Evolutionary conservation across 2,888 invertebrate genomes (phyloP), one percentile per base, ranked within the genome.

Genomic region (Luperina testacea): DNA sequence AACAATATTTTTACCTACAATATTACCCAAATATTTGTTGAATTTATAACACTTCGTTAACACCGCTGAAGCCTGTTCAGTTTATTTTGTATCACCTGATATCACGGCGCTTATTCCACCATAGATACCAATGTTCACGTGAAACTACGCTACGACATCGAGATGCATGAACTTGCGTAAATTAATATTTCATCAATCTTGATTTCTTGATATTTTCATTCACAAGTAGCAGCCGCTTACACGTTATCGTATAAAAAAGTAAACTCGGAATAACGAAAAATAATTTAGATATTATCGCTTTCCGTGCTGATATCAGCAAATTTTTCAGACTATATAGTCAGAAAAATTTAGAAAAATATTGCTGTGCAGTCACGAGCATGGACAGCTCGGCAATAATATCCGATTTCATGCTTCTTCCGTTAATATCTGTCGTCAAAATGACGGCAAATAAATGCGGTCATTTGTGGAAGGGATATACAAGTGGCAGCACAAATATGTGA

Each of bases 1-100:
- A 81, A 86, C 78, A 92, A 90, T 85, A 86, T 91, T 92, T 86
- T 87, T 84, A 87, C 86, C 84, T 89, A 88, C 85, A 80, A 82
- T 85, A 85, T 80, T 84, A 57, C 7, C 59, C 85, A 90, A 90
- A 92, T 90, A 89, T 92, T 90, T 88, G 85, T 80, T 84, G 76
- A 86, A 89, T 91, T 90, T 90, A 89, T 88, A 82, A 81, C 83
- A 82, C 57, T 82, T 81, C 72, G 48, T 88, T 81, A 77, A 85
- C 76, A 81, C 83, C 70, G 72, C 38, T 71, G 73, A 78, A 86
- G 82, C 76, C 80, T 72, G 74, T 80, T 71, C 61, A 72, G 81
- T 81, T 81, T 87, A 79, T 77, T 83, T 80, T 69, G 78, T 77
- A 82, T 80, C 77, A 75, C 53, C 59, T 80, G 69, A 74, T 86